Base-by-base conservation (phyloP, 1,140 invertebrate genomes). In the Procambarus clarkii region DNA sequence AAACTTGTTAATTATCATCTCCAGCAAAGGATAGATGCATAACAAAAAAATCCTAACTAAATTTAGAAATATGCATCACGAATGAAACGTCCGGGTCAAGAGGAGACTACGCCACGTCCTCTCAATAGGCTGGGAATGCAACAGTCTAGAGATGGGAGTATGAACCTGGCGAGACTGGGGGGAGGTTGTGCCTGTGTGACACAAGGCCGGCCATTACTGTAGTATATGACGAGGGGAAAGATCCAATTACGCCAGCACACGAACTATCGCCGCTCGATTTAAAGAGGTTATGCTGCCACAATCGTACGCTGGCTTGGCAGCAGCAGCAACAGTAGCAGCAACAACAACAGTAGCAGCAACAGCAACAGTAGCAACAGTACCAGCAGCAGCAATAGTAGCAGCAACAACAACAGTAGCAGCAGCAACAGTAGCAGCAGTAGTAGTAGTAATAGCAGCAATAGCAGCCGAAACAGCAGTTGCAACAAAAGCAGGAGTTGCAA, bases 171-270 rank as follows among this genome's bases (percentile, higher is more conserved):
- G 77, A 80, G 15, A 34, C 58, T 78, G 54, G 54, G 87, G 58
- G 77, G 79, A 74, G 77, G 87, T 58, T 89, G 79, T 79, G 21
- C 64, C 87, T 71, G 78, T 89, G 87, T 82, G 87, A 82, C 79
- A 82, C 87, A 64, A 89, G 60, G 78, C 80, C 64, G 46, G 87
- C 87, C 82, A 89, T 89, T 89, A 89, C 79, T 81, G 87, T 89
- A 82, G 79, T 89, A 89, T 89, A 89, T 89, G 87, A 82, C 87
- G 87, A 89, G 87, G 87, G 87, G 87, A 78, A 89, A 89, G 87
- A 89, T 89, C 87, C 87, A 89, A 89, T 89, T 89, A 89, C 87
- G 79, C 79, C 87, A 48, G 87, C 87, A 89, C 79, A 89, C 87
- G 87, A 89, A 89, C 87, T 89, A 89, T 89, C 87, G 87, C 79